These are phyloP conservation scores for Stegophylla sp. DNA, from an alignment of 2,888 invertebrate genomes.

Conservation along the genomic window DNA sequence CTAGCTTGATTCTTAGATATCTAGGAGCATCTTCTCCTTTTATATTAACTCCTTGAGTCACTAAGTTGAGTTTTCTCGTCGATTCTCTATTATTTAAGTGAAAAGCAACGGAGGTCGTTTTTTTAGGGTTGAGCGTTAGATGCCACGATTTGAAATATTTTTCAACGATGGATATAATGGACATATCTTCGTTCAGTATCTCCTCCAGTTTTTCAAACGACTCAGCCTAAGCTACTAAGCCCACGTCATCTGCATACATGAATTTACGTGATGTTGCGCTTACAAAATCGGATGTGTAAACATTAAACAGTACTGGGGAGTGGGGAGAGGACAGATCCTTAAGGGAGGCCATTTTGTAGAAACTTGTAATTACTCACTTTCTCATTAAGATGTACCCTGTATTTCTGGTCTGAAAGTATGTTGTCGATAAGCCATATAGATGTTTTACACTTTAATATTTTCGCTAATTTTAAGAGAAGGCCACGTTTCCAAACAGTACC, in stretches of 20 bases:
- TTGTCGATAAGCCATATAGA: background rate
- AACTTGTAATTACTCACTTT: background rate
- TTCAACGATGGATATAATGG: background rate
- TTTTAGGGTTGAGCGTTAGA: background rate
- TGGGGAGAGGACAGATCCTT: no score
- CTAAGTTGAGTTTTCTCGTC: constrained; percentile 3
- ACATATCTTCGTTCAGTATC: background rate
- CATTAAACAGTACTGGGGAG: background rate
- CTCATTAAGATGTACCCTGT: background rate
- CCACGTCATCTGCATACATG: background rate
- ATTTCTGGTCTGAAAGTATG: constrained; percentile 1
- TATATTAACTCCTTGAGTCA: background rate
- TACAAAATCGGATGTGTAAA: background rate
- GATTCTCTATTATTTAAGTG: background rate
- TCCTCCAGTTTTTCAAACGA: constrained; percentile 9
- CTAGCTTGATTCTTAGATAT: background rate
- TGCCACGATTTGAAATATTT: constrained; percentile 13
- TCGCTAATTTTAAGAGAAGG: background rate
- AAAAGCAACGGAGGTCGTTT: constrained; percentile 8
- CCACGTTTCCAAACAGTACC: background rate
- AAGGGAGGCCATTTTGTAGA: background rate
- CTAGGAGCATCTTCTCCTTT: background rate
- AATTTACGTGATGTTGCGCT: background rate
- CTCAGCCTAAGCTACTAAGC: background rate
- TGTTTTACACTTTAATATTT: background rate